These are phyloP conservation scores for Phymanthus crucifer DNA, from an alignment of 92 coral and sea anemone species.

Conservation along the genomic window DNA sequence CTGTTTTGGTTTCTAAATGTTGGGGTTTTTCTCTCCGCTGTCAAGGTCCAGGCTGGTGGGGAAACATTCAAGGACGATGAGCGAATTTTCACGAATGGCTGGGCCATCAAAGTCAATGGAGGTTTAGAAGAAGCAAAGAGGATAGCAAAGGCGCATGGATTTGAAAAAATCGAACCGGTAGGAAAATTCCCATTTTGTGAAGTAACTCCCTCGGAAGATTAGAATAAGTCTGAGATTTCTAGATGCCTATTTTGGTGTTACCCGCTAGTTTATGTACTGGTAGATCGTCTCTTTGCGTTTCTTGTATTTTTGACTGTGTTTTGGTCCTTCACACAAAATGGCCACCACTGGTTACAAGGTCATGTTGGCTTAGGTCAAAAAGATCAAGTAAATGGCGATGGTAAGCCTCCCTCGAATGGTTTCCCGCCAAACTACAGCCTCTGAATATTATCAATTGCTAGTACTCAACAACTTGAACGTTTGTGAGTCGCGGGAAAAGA, in stretches of 20 bases:
- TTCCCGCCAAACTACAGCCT: neutral
- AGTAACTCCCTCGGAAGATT: neutral
- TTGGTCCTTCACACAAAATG: slow-evolving; percentile 29
- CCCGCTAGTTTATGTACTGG: slow-evolving; percentile 40
- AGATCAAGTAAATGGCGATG: slow-evolving; percentile 25
- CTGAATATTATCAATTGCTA: neutral
- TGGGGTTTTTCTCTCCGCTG: slow-evolving; percentile 42
- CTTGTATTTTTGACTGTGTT: slow-evolving; percentile 41
- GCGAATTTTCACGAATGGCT: slow-evolving; percentile 90
- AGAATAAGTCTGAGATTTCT: neutral
- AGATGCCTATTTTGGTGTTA: slow-evolving; percentile 26
- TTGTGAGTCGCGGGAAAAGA: neutral
- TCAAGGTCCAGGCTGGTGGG: slow-evolving; percentile 19
- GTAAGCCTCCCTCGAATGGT: neutral
- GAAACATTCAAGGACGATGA: slow-evolving; percentile 41
- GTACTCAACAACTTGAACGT: neutral
- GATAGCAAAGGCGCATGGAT: slow-evolving; percentile 93
- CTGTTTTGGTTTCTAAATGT: slow-evolving; percentile 73
- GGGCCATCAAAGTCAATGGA: slow-evolving; percentile 92
- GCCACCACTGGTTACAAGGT: slow-evolving; percentile 21
- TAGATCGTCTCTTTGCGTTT: slow-evolving; percentile 28
- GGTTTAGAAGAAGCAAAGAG: slow-evolving; percentile 80
- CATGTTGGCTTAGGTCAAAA: slow-evolving; percentile 30
- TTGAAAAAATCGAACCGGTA: slow-evolving; percentile 88
- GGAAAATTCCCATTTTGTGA: neutral